These are phyloP conservation scores for Boloria selene DNA, from an alignment of 2,888 invertebrate genomes.

Conservation along the genomic window DNA sequence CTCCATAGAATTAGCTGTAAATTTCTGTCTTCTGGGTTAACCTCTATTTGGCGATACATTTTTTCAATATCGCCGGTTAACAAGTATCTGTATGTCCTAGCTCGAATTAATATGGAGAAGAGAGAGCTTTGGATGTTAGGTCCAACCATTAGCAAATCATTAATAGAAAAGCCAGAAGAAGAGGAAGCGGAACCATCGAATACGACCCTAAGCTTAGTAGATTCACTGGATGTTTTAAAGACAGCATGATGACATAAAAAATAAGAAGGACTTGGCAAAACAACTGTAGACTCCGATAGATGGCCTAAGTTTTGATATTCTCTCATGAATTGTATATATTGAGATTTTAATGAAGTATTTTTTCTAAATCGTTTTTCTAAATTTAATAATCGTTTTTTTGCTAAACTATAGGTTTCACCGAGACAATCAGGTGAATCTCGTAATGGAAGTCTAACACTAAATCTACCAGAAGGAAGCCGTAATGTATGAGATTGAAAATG, in stretches of 20 bases:
- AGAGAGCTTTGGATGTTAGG: too few relatives aligned
- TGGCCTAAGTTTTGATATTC: conserved; percentile 36
- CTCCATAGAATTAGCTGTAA: background rate
- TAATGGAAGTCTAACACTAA: conserved; percentile 22
- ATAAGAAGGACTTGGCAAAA: conserved; percentile 35
- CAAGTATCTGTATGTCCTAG: conserved; percentile 44
- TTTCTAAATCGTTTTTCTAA: conserved; percentile 31
- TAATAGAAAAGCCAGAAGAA: too few relatives aligned
- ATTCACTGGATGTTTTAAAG: too few relatives aligned
- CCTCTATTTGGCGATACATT: conserved; percentile 37
- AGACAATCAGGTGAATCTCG: conserved; percentile 14
- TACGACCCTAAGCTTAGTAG: too few relatives aligned
- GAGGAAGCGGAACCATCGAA: too few relatives aligned
- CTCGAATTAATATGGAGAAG: too few relatives aligned
- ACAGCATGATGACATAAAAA: conserved; percentile 57
- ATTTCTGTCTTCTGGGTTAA: conserved; percentile 6
- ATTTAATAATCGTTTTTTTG: conserved; percentile 27
- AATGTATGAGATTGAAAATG: too few relatives aligned
- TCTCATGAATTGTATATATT: conserved; percentile 30
- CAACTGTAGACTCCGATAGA: conserved; percentile 6
- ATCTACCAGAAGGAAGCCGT: too few relatives aligned
- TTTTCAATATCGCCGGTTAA: conserved; percentile 55
- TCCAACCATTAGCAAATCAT: too few relatives aligned
- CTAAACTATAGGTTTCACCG: conserved; percentile 22
- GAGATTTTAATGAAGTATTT: conserved; percentile 15